These are phyloP conservation scores for Thrips palmi DNA, from an alignment of 1,140 invertebrate species.

Conservation along the genomic window DNA sequence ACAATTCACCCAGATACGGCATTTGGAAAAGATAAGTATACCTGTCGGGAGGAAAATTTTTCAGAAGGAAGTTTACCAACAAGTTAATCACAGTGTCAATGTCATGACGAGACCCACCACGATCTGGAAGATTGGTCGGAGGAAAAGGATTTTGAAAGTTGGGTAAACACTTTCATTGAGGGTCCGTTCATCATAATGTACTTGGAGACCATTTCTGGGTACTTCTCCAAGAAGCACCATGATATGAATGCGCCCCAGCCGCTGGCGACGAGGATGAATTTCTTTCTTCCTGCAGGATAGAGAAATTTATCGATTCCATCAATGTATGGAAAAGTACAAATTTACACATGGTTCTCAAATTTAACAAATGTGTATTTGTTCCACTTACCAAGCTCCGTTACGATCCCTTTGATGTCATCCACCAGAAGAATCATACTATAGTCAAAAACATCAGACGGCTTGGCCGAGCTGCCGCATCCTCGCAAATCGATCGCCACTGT, in stretches of 20 bases:
- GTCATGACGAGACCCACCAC: too few species aligned
- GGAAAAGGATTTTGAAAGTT: conserved; percentile 19
- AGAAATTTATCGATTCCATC: too few species aligned
- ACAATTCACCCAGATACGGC: conserved; percentile 35
- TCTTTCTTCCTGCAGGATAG: conserved; percentile 24
- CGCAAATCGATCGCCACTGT: conserved; percentile 45
- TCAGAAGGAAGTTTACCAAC: too few species aligned
- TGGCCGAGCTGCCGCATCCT: conserved; percentile 48
- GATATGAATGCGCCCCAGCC: conserved; percentile 48
- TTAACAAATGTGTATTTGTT: too few species aligned
- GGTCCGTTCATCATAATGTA: conserved; percentile 35
- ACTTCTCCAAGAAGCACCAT: conserved; percentile 29
- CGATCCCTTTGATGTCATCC: conserved; percentile 38
- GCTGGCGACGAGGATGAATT: conserved; percentile 40
- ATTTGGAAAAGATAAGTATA: conserved; percentile 44
- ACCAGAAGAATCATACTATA: conserved; percentile 34
- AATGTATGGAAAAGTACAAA: too few species aligned
- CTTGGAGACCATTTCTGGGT: conserved; percentile 38
- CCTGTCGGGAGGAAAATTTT: too few species aligned
- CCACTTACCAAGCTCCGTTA: conserved; percentile 34
- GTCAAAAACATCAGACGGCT: conserved; percentile 30
- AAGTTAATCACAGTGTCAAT: too few species aligned
- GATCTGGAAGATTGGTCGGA: conserved; percentile 3
- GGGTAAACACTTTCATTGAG: conserved; percentile 27
- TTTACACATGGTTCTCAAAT: too few species aligned